Evolutionary conservation across 2,113 vertebrate genomes (phyloP).

Genomic region (Odontophorus gujanensis): DNA sequence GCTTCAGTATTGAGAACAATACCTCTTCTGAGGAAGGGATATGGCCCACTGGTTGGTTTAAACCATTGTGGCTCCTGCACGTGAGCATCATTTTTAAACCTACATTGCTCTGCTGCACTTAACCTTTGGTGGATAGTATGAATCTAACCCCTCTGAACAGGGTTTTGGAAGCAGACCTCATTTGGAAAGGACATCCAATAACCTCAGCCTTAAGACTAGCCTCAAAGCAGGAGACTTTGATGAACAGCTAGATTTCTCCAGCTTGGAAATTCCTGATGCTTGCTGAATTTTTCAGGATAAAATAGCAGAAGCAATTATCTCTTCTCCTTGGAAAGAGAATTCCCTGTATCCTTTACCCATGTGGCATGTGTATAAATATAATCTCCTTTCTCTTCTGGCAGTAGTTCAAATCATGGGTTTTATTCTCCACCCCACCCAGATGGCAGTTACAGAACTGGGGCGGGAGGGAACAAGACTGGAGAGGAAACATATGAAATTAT

Average conservation of each 20-base stretch:
- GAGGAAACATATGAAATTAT: constrained; percentile 45
- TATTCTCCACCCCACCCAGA: constrained; percentile 70
- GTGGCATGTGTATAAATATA: constrained; percentile 57
- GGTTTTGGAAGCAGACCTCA: not conserved
- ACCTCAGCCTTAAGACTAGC: not conserved
- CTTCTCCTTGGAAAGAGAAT: constrained; percentile 62
- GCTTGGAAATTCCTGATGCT: constrained; percentile 17
- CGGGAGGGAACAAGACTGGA: constrained; percentile 27
- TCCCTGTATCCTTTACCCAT: constrained; percentile 53
- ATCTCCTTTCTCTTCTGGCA: constrained; percentile 58
- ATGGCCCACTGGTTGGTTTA: not conserved
- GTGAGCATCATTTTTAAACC: not conserved
- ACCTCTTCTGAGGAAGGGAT: not conserved
- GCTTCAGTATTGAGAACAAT: not conserved
- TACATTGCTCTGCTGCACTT: not conserved
- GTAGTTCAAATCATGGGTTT: constrained; percentile 66
- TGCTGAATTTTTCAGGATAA: constrained; percentile 34
- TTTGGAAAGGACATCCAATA: not conserved
- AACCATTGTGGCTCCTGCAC: not conserved
- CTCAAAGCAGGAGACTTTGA: not conserved
- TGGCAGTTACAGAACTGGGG: constrained; percentile 55
- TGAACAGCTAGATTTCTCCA: constrained; percentile 24
- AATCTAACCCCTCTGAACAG: not conserved
- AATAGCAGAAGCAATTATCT: constrained; percentile 30
- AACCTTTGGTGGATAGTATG: not conserved